Base-by-base conservation (phyloP, 2,797 vertebrate genomes). In the Malurus leucopterus region DNA sequence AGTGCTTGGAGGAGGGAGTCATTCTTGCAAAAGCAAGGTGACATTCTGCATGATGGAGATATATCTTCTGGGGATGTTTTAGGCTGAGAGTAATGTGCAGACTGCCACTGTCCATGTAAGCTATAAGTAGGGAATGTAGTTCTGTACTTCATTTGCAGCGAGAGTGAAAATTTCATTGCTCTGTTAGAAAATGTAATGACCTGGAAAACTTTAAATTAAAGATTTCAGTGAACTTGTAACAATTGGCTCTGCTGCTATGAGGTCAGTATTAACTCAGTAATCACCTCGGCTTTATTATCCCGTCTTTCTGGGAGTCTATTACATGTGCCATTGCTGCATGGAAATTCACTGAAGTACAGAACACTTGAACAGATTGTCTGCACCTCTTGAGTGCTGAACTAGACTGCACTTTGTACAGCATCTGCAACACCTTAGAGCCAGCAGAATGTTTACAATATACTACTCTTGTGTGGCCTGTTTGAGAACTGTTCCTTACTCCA, bases 361-460 rank as follows among this genome's bases (percentile, higher is more conserved):
- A 77, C 54, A n/a, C 63, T 77, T 69, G 36, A 64, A 62, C 18
- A 82, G 78, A 73, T 74, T 77, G 59, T 59, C 62, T 69, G 54
- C 72, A 57, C 38, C 55, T 88, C 69, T 54, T 49, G 58, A 44
- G 58, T 91, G 88, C 71, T 94, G 75, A 72, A 9, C 47, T 40
- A 22, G 73, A 61, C 69, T 49, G 70, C 36, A 2, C 13, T 73
- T 71, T 59, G 38, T 51, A 44, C 81, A 72, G 47, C 65, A 69
- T 34, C 78, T 80, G 75, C 55, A 72, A 41, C 84, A 91, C 76
- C 75, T 74, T 80, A 53, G 84, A 88, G 80, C 72, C 86, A 82
- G 75, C 84, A 81, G 73, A 78, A 88, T 78, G 90, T 94, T 95
- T 95, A 92, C 91, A 92, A 38, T 62, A 24, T 57, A 17, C 27